These are phyloP conservation scores for Diacarnus erythraeanus DNA, from an alignment of 37 sponge, comb jelly and placozoan genomes.

Conservation along the genomic window DNA sequence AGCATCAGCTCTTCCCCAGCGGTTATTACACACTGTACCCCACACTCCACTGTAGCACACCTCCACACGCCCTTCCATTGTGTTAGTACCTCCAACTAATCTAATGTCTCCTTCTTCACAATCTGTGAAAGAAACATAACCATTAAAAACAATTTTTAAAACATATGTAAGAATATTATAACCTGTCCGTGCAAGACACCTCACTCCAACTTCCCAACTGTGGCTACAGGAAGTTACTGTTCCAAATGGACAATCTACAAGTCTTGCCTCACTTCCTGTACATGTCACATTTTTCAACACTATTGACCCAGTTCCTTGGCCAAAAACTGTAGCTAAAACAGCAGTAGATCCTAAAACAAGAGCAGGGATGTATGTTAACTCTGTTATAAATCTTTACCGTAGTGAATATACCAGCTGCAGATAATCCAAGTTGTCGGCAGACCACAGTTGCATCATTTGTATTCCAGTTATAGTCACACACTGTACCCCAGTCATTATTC, in stretches of 20 bases:
- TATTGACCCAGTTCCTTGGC: not conserved
- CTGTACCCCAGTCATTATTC: too few species aligned
- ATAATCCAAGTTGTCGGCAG: too few species aligned
- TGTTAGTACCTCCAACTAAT: not conserved
- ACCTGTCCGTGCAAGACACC: not conserved
- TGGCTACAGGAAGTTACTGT: not conserved
- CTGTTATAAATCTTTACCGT: too few species aligned
- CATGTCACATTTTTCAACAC: conserved; percentile 6
- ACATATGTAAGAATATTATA: not conserved
- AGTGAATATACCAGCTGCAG: too few species aligned
- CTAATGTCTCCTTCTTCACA: not conserved
- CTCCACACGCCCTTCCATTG: conserved; percentile 9
- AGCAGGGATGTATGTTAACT: too few species aligned
- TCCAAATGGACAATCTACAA: conserved; percentile 12
- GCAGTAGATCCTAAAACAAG: not conserved
- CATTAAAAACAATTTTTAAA: not conserved
- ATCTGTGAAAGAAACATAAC: not conserved
- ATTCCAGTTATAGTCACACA: too few species aligned
- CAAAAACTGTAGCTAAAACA: not conserved
- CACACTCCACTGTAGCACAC: not conserved
- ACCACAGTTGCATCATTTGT: too few species aligned
- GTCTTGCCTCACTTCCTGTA: conserved; percentile 12
- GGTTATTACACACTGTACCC: conserved; percentile 13
- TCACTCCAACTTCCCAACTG: not conserved
- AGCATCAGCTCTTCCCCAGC: not conserved